A percentile compares a stretch with the other conserved stretches of the same genome.
These are phyloP conservation scores for Xerus rutilus DNA, from an alignment of 2,797 vertebrate genomes.

Conservation along the genomic window DNA sequence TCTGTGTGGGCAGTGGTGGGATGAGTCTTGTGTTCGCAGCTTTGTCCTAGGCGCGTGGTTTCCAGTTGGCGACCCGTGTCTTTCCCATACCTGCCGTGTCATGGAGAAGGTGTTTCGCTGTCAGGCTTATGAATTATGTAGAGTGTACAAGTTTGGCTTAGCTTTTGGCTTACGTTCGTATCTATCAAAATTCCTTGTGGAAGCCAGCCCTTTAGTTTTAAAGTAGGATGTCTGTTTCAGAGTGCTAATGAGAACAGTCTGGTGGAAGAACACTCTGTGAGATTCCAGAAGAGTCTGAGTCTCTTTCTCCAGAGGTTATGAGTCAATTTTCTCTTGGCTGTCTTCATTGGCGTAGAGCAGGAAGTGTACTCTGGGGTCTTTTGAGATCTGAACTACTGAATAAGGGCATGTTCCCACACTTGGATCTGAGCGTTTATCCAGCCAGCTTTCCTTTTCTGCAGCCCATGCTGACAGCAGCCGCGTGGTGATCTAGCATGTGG, in stretches of 20 bases:
- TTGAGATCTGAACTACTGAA: background rate
- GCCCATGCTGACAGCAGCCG: background rate
- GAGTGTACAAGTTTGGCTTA: background rate
- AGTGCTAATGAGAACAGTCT: conserved; percentile 62
- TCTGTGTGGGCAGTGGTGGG: background rate
- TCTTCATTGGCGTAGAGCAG: background rate
- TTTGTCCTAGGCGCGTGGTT: background rate
- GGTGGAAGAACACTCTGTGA: conserved; percentile 55
- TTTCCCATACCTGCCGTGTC: fast-evolving
- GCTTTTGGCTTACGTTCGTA: background rate
- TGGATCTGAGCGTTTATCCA: background rate
- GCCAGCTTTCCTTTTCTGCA: background rate
- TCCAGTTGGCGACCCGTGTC: background rate
- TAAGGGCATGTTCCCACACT: background rate
- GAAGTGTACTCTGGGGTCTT: background rate
- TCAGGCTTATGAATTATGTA: background rate
- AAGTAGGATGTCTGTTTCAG: conserved; percentile 28
- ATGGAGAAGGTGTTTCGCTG: background rate
- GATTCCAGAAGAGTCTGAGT: conserved; percentile 40
- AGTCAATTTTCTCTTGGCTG: conserved; percentile 33
- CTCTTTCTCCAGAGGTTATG: conserved; percentile 54
- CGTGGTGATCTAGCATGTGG: fast-evolving
- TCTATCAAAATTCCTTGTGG: conserved; percentile 12
- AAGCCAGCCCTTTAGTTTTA: conserved; percentile 20
- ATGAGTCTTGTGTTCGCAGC: background rate